Conservation (phyloP, 2,888 invertebrate genomes). For the Drosophila austrosaltans region DNA sequence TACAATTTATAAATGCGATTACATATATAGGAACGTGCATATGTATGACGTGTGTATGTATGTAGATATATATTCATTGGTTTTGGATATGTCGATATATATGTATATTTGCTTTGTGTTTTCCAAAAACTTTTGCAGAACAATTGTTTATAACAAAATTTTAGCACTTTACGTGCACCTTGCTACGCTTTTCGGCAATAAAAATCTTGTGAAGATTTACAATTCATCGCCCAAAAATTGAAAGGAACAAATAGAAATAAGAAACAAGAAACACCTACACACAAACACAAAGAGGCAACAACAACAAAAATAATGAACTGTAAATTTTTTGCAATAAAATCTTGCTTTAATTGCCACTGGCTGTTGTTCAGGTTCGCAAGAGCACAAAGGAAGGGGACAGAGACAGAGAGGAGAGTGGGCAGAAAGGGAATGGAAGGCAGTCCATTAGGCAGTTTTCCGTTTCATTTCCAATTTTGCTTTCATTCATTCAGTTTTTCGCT, state of each 20-base stretch:
- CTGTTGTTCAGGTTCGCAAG: slow-evolving; percentile 38
- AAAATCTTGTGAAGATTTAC: slow-evolving; percentile 63
- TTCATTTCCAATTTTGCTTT: slow-evolving; percentile 41
- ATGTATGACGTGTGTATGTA: too few relatives aligned
- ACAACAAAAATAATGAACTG: slow-evolving; percentile 6
- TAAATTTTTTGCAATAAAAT: slow-evolving; percentile 60
- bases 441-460: slow-evolving; percentile 69
- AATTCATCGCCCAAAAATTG: slow-evolving; percentile 19
- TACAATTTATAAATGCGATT: slow-evolving; percentile 1
- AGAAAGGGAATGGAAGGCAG: slow-evolving; percentile 23
- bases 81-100: not conserved
- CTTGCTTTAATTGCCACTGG: slow-evolving; percentile 70
- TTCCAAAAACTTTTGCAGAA: slow-evolving; percentile 3
- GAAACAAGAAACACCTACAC: slow-evolving; percentile 24
- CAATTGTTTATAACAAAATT: slow-evolving; percentile 24
- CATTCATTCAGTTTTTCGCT: too few relatives aligned
- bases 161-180: slow-evolving; percentile 64
- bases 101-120: slow-evolving; percentile 6
- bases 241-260: slow-evolving; percentile 4
- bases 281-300: slow-evolving; percentile 49
- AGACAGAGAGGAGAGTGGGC: slow-evolving; percentile 1
- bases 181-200: slow-evolving; percentile 37
- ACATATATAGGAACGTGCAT: not conserved
- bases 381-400: not conserved
- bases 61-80: slow-evolving; percentile 20